These are phyloP conservation scores for Gouania willdenowi DNA, from an alignment of 2,797 vertebrate species.

Conservation along the genomic window DNA sequence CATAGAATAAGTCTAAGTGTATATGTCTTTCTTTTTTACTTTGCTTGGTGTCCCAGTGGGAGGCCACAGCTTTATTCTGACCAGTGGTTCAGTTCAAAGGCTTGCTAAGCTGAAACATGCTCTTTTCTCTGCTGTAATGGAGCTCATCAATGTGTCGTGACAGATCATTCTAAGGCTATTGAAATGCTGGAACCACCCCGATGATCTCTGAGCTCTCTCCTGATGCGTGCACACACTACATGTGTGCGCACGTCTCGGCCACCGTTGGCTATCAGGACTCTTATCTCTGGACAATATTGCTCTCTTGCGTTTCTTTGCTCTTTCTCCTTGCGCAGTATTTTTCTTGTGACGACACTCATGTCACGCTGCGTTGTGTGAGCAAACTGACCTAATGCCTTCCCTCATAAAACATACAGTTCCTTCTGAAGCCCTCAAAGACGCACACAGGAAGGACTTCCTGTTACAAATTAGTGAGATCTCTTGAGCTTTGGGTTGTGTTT, in stretches of 20 bases:
- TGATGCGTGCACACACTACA: slow-evolving; percentile 19
- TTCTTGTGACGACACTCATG: slow-evolving; percentile 22
- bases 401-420: slow-evolving; percentile 36
- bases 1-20: slow-evolving; percentile 3
- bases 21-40: slow-evolving; percentile 18
- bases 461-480: too few relatives aligned
- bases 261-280: too few relatives aligned
- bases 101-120: slow-evolving; percentile 56
- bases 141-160: slow-evolving; percentile 67
- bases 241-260: slow-evolving; percentile 7
- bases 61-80: too few relatives aligned
- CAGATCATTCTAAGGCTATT: slow-evolving; percentile 76
- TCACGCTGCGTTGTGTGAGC: slow-evolving; percentile 32
- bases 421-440: slow-evolving; percentile 5
- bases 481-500: too few relatives aligned
- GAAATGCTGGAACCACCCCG: slow-evolving; percentile 51
- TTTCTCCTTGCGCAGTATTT: too few relatives aligned
- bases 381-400: slow-evolving; percentile 25
- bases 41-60: slow-evolving; percentile 16
- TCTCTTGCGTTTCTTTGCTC: too few relatives aligned
- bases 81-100: slow-evolving; percentile 46
- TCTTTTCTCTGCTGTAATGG: slow-evolving; percentile 67
- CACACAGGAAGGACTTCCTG: too few relatives aligned
- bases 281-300: too few relatives aligned
- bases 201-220: slow-evolving; percentile 63